Conservation (phyloP, 2,797 vertebrate genomes). For the Siniperca obscura region DNA sequence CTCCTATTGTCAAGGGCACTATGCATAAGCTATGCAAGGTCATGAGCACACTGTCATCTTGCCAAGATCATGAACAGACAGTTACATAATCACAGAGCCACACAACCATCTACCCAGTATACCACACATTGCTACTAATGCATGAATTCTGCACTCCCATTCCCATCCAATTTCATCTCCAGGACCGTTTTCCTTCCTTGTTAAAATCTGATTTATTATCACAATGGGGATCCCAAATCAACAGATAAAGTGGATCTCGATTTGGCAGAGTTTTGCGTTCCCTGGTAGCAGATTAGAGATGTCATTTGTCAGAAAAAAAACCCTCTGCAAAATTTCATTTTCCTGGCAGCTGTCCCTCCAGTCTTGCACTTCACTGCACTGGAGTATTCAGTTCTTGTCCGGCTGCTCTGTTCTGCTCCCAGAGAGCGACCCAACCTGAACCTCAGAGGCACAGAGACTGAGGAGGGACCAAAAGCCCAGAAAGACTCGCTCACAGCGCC, state of each 20-base stretch:
- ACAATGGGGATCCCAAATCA: constrained; percentile 42
- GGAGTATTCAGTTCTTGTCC: constrained; percentile 24
- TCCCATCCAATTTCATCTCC: constrained; percentile 37
- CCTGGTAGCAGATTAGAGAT: constrained; percentile 33
- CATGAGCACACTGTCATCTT: constrained; percentile 47
- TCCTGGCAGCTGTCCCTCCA: constrained; percentile 41
- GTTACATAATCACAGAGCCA: not conserved
- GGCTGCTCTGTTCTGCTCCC: constrained; percentile 18
- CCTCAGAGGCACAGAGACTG: constrained; percentile 40
- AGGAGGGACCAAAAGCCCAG: constrained; percentile 33
- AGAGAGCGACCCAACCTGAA: constrained; percentile 59
- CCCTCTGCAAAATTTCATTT: constrained; percentile 23
- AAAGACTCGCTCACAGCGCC: constrained; percentile 35
- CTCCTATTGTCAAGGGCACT: constrained; percentile 60
- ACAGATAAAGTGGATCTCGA: constrained; percentile 27
- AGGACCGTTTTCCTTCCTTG: constrained; percentile 33
- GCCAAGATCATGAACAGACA: constrained; percentile 30
- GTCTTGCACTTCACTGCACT: constrained; percentile 35
- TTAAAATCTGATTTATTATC: constrained; percentile 36
- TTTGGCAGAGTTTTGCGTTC: constrained; percentile 32
- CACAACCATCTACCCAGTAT: constrained; percentile 2
- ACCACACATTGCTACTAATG: not conserved
- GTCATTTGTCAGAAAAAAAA: not conserved
- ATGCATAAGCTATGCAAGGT: constrained; percentile 58
- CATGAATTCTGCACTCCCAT: constrained; percentile 21